Evolutionary conservation across 2,113 vertebrate genomes (phyloP).

Genomic region (Xenotilapia flavipinnis): DNA sequence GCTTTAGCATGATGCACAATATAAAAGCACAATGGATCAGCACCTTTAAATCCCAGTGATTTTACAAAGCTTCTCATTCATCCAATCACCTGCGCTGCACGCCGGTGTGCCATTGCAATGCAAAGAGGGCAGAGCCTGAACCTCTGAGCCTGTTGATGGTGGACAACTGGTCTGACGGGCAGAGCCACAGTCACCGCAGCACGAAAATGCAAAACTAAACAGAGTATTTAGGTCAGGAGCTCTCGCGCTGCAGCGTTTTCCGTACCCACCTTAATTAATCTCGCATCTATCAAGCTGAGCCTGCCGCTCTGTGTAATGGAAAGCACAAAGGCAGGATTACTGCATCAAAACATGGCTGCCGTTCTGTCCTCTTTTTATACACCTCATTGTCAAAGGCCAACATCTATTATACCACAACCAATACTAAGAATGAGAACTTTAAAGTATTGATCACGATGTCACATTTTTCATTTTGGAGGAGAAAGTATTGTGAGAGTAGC

Average conservation of each 20-base stretch:
- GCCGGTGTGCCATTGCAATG: background rate
- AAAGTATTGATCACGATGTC: rapidly evolving
- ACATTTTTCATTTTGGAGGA: background rate
- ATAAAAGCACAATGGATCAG: background rate
- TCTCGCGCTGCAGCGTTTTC: background rate
- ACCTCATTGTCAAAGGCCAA: background rate
- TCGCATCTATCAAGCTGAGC: background rate
- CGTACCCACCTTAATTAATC: background rate
- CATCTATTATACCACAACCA: background rate
- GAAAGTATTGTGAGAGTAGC: background rate
- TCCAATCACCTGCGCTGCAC: background rate
- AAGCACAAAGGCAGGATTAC: background rate
- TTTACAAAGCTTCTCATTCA: background rate
- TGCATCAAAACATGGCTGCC: background rate
- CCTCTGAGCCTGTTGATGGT: background rate
- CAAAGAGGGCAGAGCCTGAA: background rate
- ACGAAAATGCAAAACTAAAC: background rate
- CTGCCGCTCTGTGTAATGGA: background rate
- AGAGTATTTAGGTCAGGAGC: background rate
- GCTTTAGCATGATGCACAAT: background rate
- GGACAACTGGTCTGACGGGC: background rate
- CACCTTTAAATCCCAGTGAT: background rate
- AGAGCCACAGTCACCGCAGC: background rate
- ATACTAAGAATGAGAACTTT: background rate
- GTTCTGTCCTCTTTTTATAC: background rate